These are phyloP conservation scores for Enteromius treurensis DNA, from an alignment of 2,797 vertebrate species.

Conservation along the genomic window DNA sequence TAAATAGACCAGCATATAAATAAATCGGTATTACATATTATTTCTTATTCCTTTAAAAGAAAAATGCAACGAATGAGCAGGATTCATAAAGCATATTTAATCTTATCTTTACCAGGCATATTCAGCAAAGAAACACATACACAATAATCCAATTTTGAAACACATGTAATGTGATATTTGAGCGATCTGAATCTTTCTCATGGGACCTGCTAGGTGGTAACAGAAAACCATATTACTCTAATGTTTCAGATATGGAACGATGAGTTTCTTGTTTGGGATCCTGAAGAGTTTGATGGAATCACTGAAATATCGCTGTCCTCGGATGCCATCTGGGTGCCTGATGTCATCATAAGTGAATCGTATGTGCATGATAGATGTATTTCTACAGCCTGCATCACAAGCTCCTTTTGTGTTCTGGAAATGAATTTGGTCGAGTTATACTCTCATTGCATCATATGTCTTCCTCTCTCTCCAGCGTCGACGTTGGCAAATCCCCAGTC, in stretches of 20 bases:
- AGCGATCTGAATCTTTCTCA: slow-evolving; percentile 20
- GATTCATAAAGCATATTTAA: neutral
- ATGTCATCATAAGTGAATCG: slow-evolving; percentile 87
- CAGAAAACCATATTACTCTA: slow-evolving; percentile 29
- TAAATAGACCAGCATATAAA: neutral
- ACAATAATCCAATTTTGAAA: slow-evolving; percentile 8
- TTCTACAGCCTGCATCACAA: neutral
- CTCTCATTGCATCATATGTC: slow-evolving; percentile 17
- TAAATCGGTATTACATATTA: neutral
- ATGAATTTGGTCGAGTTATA: slow-evolving; percentile 7
- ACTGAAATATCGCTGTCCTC: slow-evolving; percentile 84
- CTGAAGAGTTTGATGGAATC: slow-evolving; percentile 86
- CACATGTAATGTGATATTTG: slow-evolving; percentile 15
- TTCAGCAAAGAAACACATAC: slow-evolving; percentile 6
- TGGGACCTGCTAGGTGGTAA: slow-evolving; percentile 14
- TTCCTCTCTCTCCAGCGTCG: slow-evolving; percentile 71
- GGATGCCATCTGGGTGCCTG: slow-evolving; percentile 86
- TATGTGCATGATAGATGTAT: slow-evolving; percentile 66
- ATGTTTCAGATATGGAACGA: slow-evolving; percentile 85
- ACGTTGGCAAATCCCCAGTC: slow-evolving; percentile 76
- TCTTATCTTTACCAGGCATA: slow-evolving; percentile 2
- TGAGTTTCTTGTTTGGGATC: slow-evolving; percentile 89
- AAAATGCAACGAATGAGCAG: no score
- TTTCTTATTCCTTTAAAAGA: neutral
- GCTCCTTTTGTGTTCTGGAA: slow-evolving; percentile 17